Percentiles rank a stretch among this genome's conserved stretches.
These are phyloP conservation scores for Poecilia wingei DNA, from an alignment of 2,797 vertebrate genomes.

Conservation along the genomic window DNA sequence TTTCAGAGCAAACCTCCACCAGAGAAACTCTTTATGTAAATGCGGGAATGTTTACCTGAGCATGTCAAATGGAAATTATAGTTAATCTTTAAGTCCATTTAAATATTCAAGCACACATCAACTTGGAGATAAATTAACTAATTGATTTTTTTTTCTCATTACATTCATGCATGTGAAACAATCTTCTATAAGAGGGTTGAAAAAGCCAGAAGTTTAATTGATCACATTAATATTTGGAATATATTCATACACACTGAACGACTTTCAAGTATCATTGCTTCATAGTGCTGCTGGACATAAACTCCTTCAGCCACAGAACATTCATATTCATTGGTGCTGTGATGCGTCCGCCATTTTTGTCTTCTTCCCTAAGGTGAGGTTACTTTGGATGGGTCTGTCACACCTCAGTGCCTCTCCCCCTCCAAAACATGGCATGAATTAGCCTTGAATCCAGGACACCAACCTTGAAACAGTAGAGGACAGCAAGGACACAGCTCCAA, in stretches of 20 bases:
- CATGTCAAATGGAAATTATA: background rate
- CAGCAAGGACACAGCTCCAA: constrained; percentile 29
- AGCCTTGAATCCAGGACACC: constrained; percentile 40
- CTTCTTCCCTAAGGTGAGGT: constrained; percentile 53
- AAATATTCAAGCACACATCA: background rate
- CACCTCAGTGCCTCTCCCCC: constrained; percentile 23
- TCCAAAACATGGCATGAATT: constrained; percentile 43
- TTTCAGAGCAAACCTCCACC: background rate
- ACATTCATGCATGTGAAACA: background rate
- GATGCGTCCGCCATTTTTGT: constrained; percentile 31
- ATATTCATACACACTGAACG: background rate
- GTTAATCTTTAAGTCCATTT: background rate
- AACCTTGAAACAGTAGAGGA: constrained; percentile 31
- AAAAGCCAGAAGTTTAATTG: background rate
- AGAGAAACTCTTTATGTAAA: background rate
- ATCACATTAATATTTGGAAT: background rate
- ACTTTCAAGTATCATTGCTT: constrained; percentile 6
- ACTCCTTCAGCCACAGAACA: constrained; percentile 21
- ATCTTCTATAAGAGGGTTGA: background rate
- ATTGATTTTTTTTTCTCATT: background rate
- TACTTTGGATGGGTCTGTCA: constrained; percentile 58
- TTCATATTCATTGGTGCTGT: constrained; percentile 62
- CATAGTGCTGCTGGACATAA: constrained; percentile 13
- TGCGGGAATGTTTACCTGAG: background rate
- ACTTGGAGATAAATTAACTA: background rate